phyloP scores from a whole-genome alignment of 2,888 invertebrate species.

The Tetragonisca angustula region DNA sequence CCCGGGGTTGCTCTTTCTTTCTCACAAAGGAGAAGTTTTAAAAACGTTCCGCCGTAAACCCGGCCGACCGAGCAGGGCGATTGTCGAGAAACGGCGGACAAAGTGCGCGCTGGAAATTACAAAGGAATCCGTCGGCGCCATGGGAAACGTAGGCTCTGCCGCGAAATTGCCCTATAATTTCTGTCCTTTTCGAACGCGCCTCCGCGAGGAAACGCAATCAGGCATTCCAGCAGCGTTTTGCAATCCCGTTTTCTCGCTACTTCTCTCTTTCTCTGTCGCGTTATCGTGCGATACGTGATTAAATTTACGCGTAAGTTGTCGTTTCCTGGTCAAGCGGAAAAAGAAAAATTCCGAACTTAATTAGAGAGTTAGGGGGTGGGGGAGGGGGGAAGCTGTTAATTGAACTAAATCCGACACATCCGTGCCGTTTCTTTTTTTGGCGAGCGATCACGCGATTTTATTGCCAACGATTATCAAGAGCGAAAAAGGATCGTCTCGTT shows the following conservation, averaged over 20 bases:
- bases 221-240: conserved; percentile 33
- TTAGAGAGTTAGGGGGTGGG: not conserved
- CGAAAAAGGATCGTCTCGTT: not conserved
- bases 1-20: not conserved
- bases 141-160: conserved; percentile 47
- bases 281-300: conserved; percentile 6
- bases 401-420: conserved; percentile 16
- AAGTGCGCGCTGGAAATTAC: conserved; percentile 44
- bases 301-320: conserved; percentile 7
- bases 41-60: not conserved
- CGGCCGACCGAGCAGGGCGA: not conserved
- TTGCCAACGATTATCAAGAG: not conserved
- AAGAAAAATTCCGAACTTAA: conserved; percentile 7
- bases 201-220: conserved; percentile 35
- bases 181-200: conserved; percentile 44
- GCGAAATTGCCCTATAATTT: conserved; percentile 55
- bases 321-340: not conserved
- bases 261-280: conserved; percentile 8
- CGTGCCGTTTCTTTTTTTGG: not conserved
- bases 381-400: conserved; percentile 21
- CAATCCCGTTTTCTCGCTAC: conserved; percentile 31
- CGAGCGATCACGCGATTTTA: conserved; percentile 1
- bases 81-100: conserved; percentile 11
- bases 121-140: conserved; percentile 47
- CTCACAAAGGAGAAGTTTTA: not conserved